Conservation (phyloP, 2,797 vertebrate species). For the Bucorvus abyssinicus region DNA sequence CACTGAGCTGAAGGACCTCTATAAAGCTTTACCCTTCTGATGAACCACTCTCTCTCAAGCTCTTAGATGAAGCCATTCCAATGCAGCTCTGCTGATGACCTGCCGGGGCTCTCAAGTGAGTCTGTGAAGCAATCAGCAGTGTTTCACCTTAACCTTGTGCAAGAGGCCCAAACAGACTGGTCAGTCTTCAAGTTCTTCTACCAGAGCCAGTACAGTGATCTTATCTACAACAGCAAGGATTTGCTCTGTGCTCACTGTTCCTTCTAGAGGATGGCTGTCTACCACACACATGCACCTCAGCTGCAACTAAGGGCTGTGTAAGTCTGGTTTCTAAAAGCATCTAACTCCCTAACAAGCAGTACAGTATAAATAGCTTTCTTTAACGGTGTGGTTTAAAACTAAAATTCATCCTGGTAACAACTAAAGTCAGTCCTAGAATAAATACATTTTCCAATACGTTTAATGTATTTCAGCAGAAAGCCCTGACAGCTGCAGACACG, state of each 20-base stretch:
- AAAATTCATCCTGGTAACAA: background rate
- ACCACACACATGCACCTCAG: background rate
- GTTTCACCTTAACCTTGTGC: background rate
- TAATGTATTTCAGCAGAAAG: background rate
- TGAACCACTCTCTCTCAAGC: background rate
- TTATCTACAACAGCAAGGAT: background rate
- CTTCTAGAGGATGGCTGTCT: background rate
- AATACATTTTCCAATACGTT: background rate
- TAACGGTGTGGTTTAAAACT: background rate
- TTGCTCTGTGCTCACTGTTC: background rate
- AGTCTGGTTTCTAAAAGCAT: background rate
- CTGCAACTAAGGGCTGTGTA: background rate
- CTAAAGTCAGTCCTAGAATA: background rate
- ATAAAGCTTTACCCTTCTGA: background rate
- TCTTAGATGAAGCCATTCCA: background rate
- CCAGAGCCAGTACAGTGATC: background rate
- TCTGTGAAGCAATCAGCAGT: background rate
- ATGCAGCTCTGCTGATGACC: background rate
- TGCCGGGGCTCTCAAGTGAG: background rate
- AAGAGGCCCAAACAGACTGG: background rate
- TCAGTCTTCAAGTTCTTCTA: background rate
- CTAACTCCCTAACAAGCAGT: background rate
- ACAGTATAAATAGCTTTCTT: background rate
- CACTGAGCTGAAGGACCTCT: background rate
- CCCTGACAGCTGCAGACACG: background rate